phyloP scores from a whole-genome alignment of 2,888 invertebrate species.

The Slavum lentiscoides region DNA sequence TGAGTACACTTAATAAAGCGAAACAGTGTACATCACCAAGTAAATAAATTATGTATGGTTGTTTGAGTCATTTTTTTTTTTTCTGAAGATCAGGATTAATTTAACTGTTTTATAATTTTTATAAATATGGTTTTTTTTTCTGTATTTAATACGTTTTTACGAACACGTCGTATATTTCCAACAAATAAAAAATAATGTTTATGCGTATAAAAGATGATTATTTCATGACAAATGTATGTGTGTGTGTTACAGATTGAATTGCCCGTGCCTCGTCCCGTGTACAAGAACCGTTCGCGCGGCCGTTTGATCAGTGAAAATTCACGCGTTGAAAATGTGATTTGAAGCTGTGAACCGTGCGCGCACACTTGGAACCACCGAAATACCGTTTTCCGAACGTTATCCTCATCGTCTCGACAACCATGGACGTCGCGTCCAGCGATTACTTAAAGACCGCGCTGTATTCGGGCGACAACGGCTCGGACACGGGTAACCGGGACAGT shows the following conservation, averaged over 20 bases:
- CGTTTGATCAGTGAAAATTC: background rate
- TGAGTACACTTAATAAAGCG: too few species aligned
- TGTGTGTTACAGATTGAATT: constrained; percentile 6
- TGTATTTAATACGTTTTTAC: too few species aligned
- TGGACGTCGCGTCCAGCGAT: constrained; percentile 51
- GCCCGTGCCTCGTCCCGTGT: background rate
- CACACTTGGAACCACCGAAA: background rate
- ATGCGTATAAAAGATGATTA: too few species aligned
- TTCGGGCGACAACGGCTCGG: constrained; percentile 40
- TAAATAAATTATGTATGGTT: too few species aligned
- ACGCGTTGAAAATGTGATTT: constrained; percentile 31
- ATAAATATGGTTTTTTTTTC: too few species aligned
- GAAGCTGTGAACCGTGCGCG: background rate
- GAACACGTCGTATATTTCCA: too few species aligned
- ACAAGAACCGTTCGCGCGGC: background rate
- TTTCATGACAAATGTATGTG: too few species aligned
- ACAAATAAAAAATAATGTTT: too few species aligned
- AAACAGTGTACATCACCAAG: too few species aligned
- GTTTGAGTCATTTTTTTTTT: too few species aligned
- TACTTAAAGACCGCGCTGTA: constrained; percentile 48
- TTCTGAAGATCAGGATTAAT: too few species aligned
- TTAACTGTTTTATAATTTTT: too few species aligned
- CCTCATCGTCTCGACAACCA: background rate
- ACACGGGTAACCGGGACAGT: constrained; percentile 42
- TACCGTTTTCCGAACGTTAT: constrained; percentile 3